Evolutionary conservation across 2,113 vertebrate genomes (phyloP), one percentile per base, ranked within the genome.

Genomic region (Camelus bactrianus): DNA sequence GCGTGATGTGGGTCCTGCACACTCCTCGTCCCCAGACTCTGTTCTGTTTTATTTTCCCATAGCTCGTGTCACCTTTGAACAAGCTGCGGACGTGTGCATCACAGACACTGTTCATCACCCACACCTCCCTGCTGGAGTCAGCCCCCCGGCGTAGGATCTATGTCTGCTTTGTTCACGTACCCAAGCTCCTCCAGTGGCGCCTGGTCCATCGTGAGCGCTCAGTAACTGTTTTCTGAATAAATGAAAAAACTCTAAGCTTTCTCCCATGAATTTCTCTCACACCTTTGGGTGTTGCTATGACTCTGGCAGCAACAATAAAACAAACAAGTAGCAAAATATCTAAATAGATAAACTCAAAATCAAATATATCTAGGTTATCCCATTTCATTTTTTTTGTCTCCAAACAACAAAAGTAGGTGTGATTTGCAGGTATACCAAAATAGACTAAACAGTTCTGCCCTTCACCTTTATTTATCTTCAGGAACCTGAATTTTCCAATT

Each of bases 401-500:
- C 30, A 13, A 67, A 92, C 22, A 83, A 80, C 19, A 50, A 79
- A 77, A 89, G 38, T 10, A 93, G 56, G 28, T 14, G 22, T 80
- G 54, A 81, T 64, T 69, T 77, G 9, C 17, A 93, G 42, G 14
- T n/a, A 11, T 52, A 38, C 70, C 32, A 50, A 84, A 93, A 72
- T 89, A 30, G 80, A 72, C 56, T 42, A 5, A 75, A 85, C 62
- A 77, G 65, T 14, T 38, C 26, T 67, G 20, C 67, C 64, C 38
- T 88, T 91, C 24, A 56, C 62, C 20, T 75, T 52, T 35, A 46
- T 58, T 54, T 87, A 81, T 64, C 19, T n/a, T 77, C 22, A 73
- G 87, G 65, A 69, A 81, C 62, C 42, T 84, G 30, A 14, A 64
- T 76, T 89, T 87, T 80, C 56, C 50, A 76, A 17, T 50, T 75